Conservation (phyloP, 2,888 invertebrate species). For the Sminthurinus aureus region DNA sequence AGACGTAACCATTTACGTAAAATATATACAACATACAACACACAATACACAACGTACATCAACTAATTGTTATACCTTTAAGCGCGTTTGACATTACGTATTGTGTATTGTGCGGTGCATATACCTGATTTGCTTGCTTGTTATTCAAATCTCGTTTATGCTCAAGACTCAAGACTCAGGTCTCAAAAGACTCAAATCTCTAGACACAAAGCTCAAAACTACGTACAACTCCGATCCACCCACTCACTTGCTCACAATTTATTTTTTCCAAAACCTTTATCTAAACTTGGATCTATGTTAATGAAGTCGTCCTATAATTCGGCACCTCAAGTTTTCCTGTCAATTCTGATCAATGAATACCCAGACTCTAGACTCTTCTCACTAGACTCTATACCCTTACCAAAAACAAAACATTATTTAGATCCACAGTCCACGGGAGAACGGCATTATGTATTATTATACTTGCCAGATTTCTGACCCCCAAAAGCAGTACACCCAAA, state of each 20-base stretch:
- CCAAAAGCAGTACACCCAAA: too few species aligned
- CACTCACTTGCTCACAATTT: conserved; percentile 3
- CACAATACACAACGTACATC: background rate
- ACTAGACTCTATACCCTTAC: too few species aligned
- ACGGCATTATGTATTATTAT: too few species aligned
- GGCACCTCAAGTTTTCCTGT: conserved; percentile 32
- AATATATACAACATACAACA: background rate
- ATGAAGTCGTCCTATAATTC: conserved; percentile 45
- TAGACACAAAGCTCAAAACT: background rate
- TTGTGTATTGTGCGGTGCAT: too few species aligned
- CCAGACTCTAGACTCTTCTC: too few species aligned
- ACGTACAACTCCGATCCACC: conserved; percentile 21
- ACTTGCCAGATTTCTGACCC: too few species aligned
- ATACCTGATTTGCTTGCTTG: background rate
- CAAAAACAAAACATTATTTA: too few species aligned
- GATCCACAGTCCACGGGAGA: too few species aligned
- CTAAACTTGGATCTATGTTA: conserved; percentile 37
- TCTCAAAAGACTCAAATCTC: background rate
- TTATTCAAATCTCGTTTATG: conserved; percentile 5
- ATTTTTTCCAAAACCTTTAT: conserved; percentile 29
- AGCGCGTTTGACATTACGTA: too few species aligned
- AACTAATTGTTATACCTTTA: background rate
- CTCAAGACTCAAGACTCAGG: background rate
- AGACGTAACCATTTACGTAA: background rate
- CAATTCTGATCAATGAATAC: conserved; percentile 6